Evolutionary conservation across 2,113 vertebrate species (phyloP), one percentile per base, ranked within the genome.

Genomic region (Aspiorhynchus laticeps): DNA sequence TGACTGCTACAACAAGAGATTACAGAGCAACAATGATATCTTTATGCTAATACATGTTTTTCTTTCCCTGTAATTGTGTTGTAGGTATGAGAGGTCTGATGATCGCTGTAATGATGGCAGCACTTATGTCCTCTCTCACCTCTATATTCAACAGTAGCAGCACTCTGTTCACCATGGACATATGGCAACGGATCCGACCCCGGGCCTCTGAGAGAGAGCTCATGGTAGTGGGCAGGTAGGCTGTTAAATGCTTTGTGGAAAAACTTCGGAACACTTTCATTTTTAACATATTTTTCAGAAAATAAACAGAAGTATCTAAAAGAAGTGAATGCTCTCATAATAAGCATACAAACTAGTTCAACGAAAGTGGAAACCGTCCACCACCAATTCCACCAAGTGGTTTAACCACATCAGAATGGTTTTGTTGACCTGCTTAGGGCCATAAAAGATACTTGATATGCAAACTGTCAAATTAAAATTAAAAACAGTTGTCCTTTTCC

Each of bases 91-190:
- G 97, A 36, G 98, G 98, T 77, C 92, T 99, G 91, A 99, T 99
- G 98, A 94, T 99, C 2, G 98, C 98, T 0, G 97, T 98, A 84
- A 97, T 99, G 91, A 94, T 99, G 94, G 97, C 98, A 0, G 97
- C 98, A 33, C 93, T 99, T 88, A 98, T 99, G 98, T 98, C 97
- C 11, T 98, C 98, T 15, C 96, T 99, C 90, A 99, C 98, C 71
- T 99, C 97, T 59, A 97, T 97, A 90, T 99, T 99, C 93, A 99
- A 99, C 91, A 99, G 98, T 92, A 98, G 98, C 92, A 96, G 97
- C 92, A 98, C 97, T 1, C 94, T 99, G 79, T 99, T 99, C 1
- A 95, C 97, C 6, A 93, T 99, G 26, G 98, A 99, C 71, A 95
- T 99, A 80, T 99, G 98, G 96, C 94, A 95, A 85, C 94, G 90